phyloP scores from a whole-genome alignment of 2,113 vertebrate genomes.

The Rana temporaria region DNA sequence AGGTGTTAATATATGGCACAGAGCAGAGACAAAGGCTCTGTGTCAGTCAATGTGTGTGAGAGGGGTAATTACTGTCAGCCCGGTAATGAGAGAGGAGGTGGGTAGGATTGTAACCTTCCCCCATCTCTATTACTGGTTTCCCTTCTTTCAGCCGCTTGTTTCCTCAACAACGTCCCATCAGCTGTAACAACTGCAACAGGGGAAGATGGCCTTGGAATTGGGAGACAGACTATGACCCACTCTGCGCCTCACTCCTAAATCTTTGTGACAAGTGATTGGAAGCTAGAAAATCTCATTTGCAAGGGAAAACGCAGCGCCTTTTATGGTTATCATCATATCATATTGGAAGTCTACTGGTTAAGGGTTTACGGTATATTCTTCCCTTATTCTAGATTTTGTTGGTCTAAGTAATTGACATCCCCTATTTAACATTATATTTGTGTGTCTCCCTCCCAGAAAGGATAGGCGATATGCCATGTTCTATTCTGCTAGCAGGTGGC shows the following conservation, averaged over 20 bases:
- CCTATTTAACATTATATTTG: neutral
- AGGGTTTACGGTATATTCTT: neutral
- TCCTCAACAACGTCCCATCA: constrained; percentile 41
- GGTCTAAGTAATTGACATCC: neutral
- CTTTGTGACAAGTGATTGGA: neutral
- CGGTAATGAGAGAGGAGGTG: constrained; percentile 51
- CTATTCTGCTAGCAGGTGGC: constrained; percentile 37
- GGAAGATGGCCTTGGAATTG: constrained; percentile 27
- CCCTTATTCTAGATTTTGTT: neutral
- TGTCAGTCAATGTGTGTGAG: constrained; percentile 44
- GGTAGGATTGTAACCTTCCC: constrained; percentile 35
- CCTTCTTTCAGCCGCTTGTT: constrained; percentile 47
- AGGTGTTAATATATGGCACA: constrained; percentile 41
- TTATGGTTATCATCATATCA: neutral
- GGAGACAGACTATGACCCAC: constrained; percentile 3
- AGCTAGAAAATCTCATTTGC: neutral
- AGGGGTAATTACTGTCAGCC: constrained; percentile 55
- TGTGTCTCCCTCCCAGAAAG: neutral
- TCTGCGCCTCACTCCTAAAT: neutral
- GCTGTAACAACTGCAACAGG: constrained; percentile 45
- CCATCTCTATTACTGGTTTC: constrained; percentile 48
- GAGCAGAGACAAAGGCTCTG: constrained; percentile 32
- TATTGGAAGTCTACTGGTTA: neutral
- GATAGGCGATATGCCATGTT: neutral
- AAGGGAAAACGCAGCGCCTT: neutral